Evolutionary conservation across 2,797 vertebrate genomes (phyloP), one percentile per base, ranked within the genome.

Genomic region (Phrynocephalus guinanensis): DNA sequence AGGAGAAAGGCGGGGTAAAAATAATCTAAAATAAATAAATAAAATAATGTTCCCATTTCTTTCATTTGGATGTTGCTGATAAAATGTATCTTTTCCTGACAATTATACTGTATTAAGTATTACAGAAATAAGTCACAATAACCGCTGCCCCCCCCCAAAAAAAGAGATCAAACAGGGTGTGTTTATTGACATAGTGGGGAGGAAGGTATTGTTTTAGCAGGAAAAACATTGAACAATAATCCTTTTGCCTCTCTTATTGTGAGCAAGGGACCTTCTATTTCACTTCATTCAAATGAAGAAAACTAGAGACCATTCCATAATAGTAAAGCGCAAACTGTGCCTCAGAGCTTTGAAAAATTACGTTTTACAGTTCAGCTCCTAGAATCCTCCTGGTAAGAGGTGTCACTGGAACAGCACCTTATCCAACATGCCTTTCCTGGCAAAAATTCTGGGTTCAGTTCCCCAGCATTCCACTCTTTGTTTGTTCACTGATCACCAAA

Each of bases 1-100:
- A 33, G 33, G 33, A 33, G 33, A 33, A 33, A 33, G 33, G 33
- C 33, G 33, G 33, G 33, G 33, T 33, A 33, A 33, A 33, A 33
- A 33, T 33, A 33, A 33, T 33, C 33, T 33, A 33, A 33, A 33
- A 33, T 2, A 33, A 33, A 33, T 33, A 33, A 16, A 33, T 16
- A 48, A 13, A 76, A 88, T 82, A 80, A 44, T 44, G 0, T 86
- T 48, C 70, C 73, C 86, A 89, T 79, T 68, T 86, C 84, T 92
- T 90, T 92, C 82, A 91, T 67, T 85, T 79, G 87, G 84, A 72
- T 83, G 67, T 22, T 50, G 86, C 52, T 85, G 86, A 68, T 82
- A 13, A 7, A 44, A 28, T 33, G n/a, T 82, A 80, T 88, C 6
- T 89, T 92, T 82, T 77, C 33, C 44, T 66, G n/a, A 79, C 33